Evolutionary conservation across 2,888 invertebrate species (phyloP).

Genomic region (Luperina nickerlii): DNA sequence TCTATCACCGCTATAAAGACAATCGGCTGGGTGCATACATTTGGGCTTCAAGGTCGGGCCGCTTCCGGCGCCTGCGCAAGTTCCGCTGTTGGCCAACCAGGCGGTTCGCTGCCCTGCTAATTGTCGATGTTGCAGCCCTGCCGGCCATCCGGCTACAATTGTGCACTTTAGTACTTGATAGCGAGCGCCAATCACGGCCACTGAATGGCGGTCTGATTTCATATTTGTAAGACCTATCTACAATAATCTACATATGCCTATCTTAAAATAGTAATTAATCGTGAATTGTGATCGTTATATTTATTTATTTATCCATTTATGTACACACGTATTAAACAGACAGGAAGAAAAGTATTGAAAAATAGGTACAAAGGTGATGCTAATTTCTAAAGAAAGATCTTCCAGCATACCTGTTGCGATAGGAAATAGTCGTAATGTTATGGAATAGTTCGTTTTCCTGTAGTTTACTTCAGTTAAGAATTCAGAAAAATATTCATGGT

Average conservation of each 20-base stretch:
- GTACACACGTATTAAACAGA: neutral
- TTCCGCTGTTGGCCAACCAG: conserved; percentile 86
- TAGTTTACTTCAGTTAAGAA: neutral
- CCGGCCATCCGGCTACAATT: conserved; percentile 71
- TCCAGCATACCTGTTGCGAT: neutral
- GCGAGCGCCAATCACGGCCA: conserved; percentile 68
- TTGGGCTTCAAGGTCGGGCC: conserved; percentile 83
- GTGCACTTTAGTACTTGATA: conserved; percentile 72
- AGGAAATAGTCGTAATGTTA: neutral
- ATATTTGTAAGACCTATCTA: conserved; percentile 42
- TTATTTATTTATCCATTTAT: neutral
- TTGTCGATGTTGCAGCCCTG: conserved; percentile 76
- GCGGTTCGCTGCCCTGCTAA: conserved; percentile 78
- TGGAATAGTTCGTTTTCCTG: neutral
- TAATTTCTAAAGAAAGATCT: neutral
- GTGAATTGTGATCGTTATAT: neutral
- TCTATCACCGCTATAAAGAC: conserved; percentile 71
- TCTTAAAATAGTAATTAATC: conserved; percentile 21
- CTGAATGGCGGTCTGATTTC: conserved; percentile 55
- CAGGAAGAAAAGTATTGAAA: neutral
- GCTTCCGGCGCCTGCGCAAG: conserved; percentile 83
- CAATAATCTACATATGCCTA: conserved; percentile 21
- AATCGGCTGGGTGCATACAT: conserved; percentile 70
- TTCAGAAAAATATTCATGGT: neutral
- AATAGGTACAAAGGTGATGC: neutral